A percentile compares a stretch with the other conserved stretches of the same genome.
Conservation (phyloP, 1,140 invertebrate species). For the Ladona fulva region DNA sequence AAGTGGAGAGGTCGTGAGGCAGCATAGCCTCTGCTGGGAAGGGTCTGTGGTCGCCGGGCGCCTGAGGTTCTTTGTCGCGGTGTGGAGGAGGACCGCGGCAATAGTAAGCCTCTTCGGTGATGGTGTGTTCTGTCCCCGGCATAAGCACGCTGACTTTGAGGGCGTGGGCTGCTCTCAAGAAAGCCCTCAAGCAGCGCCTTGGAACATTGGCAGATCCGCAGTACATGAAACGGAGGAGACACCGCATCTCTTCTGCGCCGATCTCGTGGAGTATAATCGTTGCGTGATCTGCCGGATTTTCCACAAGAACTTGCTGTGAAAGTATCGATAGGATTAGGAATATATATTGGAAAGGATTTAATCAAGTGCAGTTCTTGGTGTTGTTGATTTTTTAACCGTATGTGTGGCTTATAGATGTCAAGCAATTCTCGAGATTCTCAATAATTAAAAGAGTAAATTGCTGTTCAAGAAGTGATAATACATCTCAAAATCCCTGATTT, state of each 20-base stretch:
- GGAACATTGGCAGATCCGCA: slow-evolving; percentile 47
- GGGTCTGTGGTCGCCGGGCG: neutral
- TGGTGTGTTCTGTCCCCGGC: slow-evolving; percentile 5
- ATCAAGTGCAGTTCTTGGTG: too few species aligned
- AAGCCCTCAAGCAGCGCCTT: slow-evolving; percentile 40
- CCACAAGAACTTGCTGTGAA: slow-evolving; percentile 39
- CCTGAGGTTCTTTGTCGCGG: neutral
- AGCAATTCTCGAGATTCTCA: too few species aligned
- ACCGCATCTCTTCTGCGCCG: slow-evolving; percentile 43
- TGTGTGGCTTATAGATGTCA: too few species aligned
- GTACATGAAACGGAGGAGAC: slow-evolving; percentile 50
- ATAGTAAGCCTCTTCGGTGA: slow-evolving; percentile 12
- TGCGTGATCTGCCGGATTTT: slow-evolving; percentile 39
- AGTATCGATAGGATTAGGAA: slow-evolving; percentile 24
- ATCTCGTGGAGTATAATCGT: slow-evolving; percentile 49
- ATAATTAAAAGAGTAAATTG: too few species aligned
- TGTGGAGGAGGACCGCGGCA: neutral
- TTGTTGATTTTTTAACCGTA: too few species aligned
- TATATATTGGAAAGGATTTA: too few species aligned
- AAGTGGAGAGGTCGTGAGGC: neutral
- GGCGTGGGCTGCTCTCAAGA: slow-evolving; percentile 45
- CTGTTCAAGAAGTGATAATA: too few species aligned
- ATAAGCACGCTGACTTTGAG: slow-evolving; percentile 35
- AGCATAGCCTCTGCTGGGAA: neutral
- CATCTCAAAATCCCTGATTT: too few species aligned